phyloP scores from a whole-genome alignment of 2,113 vertebrate genomes.

The Mionectes macconnelli region DNA sequence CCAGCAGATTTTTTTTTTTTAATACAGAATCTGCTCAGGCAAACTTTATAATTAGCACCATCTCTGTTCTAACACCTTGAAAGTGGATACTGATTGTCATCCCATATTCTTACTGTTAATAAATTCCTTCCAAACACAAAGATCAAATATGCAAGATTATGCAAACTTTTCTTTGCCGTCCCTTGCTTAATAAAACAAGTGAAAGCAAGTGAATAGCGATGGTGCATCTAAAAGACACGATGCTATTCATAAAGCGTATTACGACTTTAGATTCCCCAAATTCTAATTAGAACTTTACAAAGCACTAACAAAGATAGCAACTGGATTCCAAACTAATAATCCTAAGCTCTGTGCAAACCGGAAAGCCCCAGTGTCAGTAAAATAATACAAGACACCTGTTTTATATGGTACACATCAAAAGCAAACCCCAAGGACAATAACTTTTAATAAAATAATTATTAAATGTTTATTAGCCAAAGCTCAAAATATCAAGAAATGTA shows the following conservation, averaged over 20 bases:
- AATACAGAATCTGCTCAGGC: not conserved
- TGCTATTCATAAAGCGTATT: slow-evolving; percentile 52
- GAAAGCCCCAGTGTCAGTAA: slow-evolving; percentile 56
- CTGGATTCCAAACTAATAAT: slow-evolving; percentile 71
- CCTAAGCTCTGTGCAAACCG: slow-evolving; percentile 52
- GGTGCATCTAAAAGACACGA: slow-evolving; percentile 8
- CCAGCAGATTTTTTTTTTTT: not conserved
- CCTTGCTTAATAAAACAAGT: slow-evolving; percentile 57
- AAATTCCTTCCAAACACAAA: slow-evolving; percentile 11
- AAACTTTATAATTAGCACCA: not conserved
- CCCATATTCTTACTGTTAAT: not conserved
- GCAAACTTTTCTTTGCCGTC: slow-evolving; percentile 21
- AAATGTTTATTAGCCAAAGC: slow-evolving; percentile 73
- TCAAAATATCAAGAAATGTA: slow-evolving; percentile 66
- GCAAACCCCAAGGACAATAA: slow-evolving; percentile 65
- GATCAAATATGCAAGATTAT: slow-evolving; percentile 41
- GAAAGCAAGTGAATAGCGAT: slow-evolving; percentile 21
- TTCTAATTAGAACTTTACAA: slow-evolving; percentile 73
- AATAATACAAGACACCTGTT: slow-evolving; percentile 67
- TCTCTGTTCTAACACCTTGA: not conserved
- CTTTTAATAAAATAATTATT: slow-evolving; percentile 75
- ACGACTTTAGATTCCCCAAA: slow-evolving; percentile 55
- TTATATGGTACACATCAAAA: slow-evolving; percentile 59
- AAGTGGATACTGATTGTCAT: not conserved
- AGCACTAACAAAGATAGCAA: slow-evolving; percentile 64